phyloP scores from a whole-genome alignment of 2,888 invertebrate species.

The Epinotia brunnichana region DNA sequence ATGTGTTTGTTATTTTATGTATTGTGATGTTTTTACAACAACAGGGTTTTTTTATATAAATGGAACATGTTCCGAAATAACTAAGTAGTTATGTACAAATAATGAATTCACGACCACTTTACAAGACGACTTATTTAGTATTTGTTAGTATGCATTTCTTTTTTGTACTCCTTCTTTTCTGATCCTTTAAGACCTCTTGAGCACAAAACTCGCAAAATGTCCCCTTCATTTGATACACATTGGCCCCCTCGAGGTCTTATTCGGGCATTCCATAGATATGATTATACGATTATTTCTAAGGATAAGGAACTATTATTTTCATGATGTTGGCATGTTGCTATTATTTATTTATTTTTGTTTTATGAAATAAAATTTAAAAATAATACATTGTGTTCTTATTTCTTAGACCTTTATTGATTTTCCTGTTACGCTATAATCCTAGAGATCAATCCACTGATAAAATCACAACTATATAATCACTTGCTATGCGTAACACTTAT shows the following conservation, averaged over 20 bases:
- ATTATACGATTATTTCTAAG: slow-evolving; percentile 46
- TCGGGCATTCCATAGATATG: slow-evolving; percentile 61
- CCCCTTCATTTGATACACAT: slow-evolving; percentile 33
- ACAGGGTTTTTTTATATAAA: slow-evolving; percentile 19
- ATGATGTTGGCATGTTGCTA: slow-evolving; percentile 58
- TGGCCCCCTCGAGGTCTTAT: slow-evolving; percentile 53
- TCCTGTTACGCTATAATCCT: background rate
- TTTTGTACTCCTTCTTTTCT: slow-evolving; percentile 56
- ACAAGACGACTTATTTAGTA: background rate
- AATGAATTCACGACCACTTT: slow-evolving; percentile 13
- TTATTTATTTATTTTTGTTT: slow-evolving; percentile 60
- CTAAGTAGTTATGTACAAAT: slow-evolving; percentile 6
- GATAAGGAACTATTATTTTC: slow-evolving; percentile 49
- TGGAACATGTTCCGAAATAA: slow-evolving; percentile 4
- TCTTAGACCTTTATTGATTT: background rate
- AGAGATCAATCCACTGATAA: slow-evolving; percentile 1
- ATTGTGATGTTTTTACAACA: slow-evolving; percentile 29
- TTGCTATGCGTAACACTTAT: background rate
- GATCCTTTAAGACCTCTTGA: slow-evolving; percentile 56
- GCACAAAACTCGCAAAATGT: slow-evolving; percentile 31
- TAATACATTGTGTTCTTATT: slow-evolving; percentile 46
- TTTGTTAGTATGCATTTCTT: slow-evolving; percentile 45
- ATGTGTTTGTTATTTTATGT: slow-evolving; percentile 18
- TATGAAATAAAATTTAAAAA: slow-evolving; percentile 59
- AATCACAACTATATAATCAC: background rate